Base-by-base conservation (phyloP, 2,797 vertebrate species). In the Galaxias olidus region DNA sequence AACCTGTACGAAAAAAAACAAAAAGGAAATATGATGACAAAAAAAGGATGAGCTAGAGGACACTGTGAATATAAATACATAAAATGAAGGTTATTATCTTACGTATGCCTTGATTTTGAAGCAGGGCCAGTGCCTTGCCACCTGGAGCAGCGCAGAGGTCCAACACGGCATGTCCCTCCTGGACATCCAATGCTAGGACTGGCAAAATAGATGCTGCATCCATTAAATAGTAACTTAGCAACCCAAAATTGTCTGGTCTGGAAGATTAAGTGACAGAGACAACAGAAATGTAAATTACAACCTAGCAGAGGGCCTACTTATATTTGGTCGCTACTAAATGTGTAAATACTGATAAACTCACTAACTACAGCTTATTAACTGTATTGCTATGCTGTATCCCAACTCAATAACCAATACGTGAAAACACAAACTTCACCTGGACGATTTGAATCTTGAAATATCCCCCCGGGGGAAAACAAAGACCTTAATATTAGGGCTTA, bases 101-200 rank as follows among this genome's bases (percentile, higher is more conserved):
- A 99, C 97, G 74, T 66, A 95, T 88, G 76, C 81, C 64, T 40
- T 92, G 91, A 1, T 93, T 93, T 83, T 98, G 96, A 72, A 99
- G 90, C 72, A 99, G 76, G 51, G 94, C 92, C 74, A 99, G 76
- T 0, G 91, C 91, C 79, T 99, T 99, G 8, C 97, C 96, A 59
- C 97, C 97, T 0, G 98, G 97, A 42, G 96, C 96, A 0, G 95
- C 96, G 71, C 98, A 99, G 10, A 99, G 90, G 72, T 99, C 98
- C 4, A 99, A 92, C 56, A 99, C 94, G 0, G 41, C 77, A 62
- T 98, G 90, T 49, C 77, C 92, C 0, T 86, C 88, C 63, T 90
- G 91, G 41, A 98, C 86, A 0, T 87, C 74, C 54, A 99, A 89
- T 0, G 93, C 95, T 44, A 99, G 87, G 68, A 96, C 95, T 1